These are phyloP conservation scores for Clivina fossor DNA, from an alignment of 2,888 invertebrate genomes.

Conservation along the genomic window DNA sequence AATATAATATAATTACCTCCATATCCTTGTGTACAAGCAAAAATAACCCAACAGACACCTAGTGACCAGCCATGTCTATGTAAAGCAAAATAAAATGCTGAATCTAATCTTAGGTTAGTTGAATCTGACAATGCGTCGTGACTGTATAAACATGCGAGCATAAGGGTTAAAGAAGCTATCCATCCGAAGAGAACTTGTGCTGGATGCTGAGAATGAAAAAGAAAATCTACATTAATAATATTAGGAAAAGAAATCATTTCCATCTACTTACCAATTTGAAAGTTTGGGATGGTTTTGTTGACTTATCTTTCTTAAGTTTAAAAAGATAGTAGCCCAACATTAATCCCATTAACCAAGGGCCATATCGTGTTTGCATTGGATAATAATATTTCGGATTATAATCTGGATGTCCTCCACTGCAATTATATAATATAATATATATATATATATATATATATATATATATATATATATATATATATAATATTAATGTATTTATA, in stretches of 20 bases:
- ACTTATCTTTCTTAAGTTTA: constrained; percentile 13
- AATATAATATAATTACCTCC: constrained; percentile 30
- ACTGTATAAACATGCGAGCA: not conserved
- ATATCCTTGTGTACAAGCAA: constrained; percentile 34
- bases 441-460: no score
- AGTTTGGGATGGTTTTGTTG: no score
- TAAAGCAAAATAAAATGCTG: constrained; percentile 11
- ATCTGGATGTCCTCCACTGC: not conserved
- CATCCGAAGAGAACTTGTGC: constrained; percentile 5
- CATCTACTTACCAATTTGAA: no score
- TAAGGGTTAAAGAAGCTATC: not conserved
- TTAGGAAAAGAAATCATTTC: no score
- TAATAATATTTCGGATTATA: constrained; percentile 3
- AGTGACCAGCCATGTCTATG: constrained; percentile 34
- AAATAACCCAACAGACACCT: constrained; percentile 37
- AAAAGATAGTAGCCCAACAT: constrained; percentile 15
- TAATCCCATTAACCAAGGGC: constrained; percentile 15
- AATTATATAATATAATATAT: no score
- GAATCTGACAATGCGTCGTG: not conserved
- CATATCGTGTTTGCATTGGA: constrained; percentile 8
- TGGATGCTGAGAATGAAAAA: constrained; percentile 8
- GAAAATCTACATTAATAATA: no score
- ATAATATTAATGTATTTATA: no score
- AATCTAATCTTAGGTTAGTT: not conserved
- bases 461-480: no score